phyloP scores from a whole-genome alignment of 2,888 invertebrate species.

The Oscheius sp. region DNA sequence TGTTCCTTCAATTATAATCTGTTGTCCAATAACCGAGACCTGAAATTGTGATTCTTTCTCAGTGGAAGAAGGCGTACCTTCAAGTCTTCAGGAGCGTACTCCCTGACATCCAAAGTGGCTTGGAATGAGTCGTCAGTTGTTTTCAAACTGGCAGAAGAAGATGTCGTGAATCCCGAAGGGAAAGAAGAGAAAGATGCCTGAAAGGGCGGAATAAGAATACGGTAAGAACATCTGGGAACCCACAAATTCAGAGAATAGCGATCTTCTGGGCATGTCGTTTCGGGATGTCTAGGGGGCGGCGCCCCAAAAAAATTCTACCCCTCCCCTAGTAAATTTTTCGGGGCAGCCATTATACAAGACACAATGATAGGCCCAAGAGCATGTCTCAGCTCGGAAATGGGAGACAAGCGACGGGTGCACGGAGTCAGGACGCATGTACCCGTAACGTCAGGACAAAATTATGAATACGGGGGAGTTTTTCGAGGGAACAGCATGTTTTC shows the following conservation, averaged over 20 bases:
- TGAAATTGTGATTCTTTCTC: slow-evolving; percentile 35
- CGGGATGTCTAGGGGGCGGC: background rate
- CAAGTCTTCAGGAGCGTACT: slow-evolving; percentile 66
- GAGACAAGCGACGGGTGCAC: too few relatives aligned
- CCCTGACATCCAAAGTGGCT: slow-evolving; percentile 65
- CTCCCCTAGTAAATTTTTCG: background rate
- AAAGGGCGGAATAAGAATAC: background rate
- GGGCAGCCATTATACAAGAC: background rate
- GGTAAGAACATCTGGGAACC: background rate
- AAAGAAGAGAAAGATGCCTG: slow-evolving; percentile 30
- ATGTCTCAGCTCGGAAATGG: too few relatives aligned
- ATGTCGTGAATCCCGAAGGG: slow-evolving; percentile 25
- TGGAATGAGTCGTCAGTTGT: slow-evolving; percentile 64
- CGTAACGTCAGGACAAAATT: too few relatives aligned
- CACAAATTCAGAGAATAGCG: slow-evolving; percentile 18
- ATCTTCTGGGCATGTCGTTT: slow-evolving; percentile 1
- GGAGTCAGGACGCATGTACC: too few relatives aligned
- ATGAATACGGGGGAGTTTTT: too few relatives aligned
- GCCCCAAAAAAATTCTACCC: background rate
- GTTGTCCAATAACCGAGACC: slow-evolving; percentile 67
- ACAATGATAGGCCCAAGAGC: background rate
- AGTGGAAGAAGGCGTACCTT: slow-evolving; percentile 46
- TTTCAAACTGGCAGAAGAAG: slow-evolving; percentile 44
- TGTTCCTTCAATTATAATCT: slow-evolving; percentile 66
- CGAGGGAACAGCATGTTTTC: too few relatives aligned